phyloP scores from a whole-genome alignment of 2,113 vertebrate genomes.

The Pelodiscus sinensis region DNA sequence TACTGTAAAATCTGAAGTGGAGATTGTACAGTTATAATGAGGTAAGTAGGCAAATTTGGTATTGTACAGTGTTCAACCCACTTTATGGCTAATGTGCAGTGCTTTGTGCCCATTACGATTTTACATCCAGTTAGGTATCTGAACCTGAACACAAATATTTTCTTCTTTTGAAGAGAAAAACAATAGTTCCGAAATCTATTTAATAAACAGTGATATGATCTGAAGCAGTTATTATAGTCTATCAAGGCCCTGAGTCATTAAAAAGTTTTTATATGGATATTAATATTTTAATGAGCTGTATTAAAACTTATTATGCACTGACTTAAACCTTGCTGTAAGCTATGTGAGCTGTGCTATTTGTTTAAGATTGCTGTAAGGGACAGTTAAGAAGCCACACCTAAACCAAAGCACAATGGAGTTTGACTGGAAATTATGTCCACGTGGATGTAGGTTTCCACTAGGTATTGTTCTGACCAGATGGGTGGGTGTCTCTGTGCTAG shows the following conservation, averaged over 20 bases:
- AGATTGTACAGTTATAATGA: background rate
- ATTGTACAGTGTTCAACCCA: background rate
- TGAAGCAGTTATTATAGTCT: background rate
- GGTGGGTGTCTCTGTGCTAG: background rate
- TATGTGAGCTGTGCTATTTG: background rate
- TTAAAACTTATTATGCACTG: background rate
- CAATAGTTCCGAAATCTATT: background rate
- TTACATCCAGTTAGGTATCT: background rate
- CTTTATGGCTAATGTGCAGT: background rate
- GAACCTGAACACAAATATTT: background rate
- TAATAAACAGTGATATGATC: background rate
- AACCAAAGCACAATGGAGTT: background rate
- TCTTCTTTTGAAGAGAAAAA: background rate
- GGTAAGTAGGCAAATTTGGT: background rate
- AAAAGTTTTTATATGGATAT: background rate
- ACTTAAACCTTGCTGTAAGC: background rate
- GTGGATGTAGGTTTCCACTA: background rate
- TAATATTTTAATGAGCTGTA: background rate
- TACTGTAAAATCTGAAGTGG: background rate
- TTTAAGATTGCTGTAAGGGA: background rate
- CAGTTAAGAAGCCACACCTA: background rate
- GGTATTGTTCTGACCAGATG: background rate
- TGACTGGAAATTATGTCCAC: background rate
- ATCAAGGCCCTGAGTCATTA: background rate
- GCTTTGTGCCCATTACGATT: rapidly evolving